phyloP scores from a whole-genome alignment of 2,797 vertebrate genomes.

The Limosa lapponica region DNA sequence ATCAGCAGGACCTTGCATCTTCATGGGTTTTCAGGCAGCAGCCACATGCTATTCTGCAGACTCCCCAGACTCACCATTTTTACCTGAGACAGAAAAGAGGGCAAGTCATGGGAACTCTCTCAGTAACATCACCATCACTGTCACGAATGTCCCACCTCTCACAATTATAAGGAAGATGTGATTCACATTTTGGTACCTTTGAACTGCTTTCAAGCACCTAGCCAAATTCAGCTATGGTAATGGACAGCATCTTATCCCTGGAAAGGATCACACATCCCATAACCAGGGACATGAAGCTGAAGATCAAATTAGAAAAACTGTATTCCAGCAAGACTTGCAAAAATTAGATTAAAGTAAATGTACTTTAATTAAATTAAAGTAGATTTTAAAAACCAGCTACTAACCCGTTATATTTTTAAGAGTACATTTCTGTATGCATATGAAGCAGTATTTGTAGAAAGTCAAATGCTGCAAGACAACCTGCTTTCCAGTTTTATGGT shows the following conservation, averaged over 20 bases:
- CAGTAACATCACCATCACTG: not conserved
- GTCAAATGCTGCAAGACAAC: not conserved
- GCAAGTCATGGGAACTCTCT: not conserved
- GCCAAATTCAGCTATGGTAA: not conserved
- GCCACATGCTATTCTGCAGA: not conserved
- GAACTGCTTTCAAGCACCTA: not conserved
- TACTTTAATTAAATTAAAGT: not conserved
- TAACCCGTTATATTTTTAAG: not conserved
- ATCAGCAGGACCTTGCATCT: not conserved
- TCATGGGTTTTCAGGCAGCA: not conserved
- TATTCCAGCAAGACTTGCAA: not conserved
- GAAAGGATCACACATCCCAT: not conserved
- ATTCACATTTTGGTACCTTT: not conserved
- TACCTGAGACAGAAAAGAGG: not conserved
- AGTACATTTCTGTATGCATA: not conserved
- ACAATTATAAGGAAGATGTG: not conserved
- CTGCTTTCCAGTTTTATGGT: not conserved
- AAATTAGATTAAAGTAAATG: not conserved
- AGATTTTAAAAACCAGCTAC: not conserved
- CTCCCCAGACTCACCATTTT: not conserved
- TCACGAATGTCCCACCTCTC: not conserved
- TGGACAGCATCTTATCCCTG: fast-evolving
- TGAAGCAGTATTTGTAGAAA: not conserved
- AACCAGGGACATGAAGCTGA: not conserved
- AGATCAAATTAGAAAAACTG: not conserved